Evolutionary conservation across 1,140 invertebrate species (phyloP).

Genomic region (Danaus melanippus): DNA sequence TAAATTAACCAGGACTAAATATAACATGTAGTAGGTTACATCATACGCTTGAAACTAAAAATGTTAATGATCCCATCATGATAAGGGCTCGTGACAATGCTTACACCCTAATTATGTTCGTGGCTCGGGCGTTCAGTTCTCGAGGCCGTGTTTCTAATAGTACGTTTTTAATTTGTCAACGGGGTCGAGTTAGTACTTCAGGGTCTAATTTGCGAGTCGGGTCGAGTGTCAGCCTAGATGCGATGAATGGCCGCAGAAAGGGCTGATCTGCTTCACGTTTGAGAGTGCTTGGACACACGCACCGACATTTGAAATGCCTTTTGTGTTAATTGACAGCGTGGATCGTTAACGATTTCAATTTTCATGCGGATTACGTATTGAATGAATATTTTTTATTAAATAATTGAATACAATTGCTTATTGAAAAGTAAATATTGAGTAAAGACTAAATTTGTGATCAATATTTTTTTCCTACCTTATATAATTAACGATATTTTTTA

Average conservation of each 20-base stretch:
- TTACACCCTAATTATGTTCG: slow-evolving; percentile 21
- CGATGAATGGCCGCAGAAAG: slow-evolving; percentile 20
- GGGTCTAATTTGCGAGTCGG: slow-evolving; percentile 19
- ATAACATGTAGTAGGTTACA: too few relatives aligned
- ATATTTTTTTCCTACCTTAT: too few relatives aligned
- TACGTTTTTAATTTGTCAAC: slow-evolving; percentile 25
- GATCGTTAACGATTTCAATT: too few relatives aligned
- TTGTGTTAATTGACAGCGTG: too few relatives aligned
- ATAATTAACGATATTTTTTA: too few relatives aligned
- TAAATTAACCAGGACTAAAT: too few relatives aligned
- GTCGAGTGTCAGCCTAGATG: slow-evolving; percentile 22
- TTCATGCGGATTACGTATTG: too few relatives aligned
- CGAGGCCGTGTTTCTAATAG: slow-evolving; percentile 22
- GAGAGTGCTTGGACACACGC: slow-evolving; percentile 8
- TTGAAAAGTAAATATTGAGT: too few relatives aligned
- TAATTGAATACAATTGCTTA: too few relatives aligned
- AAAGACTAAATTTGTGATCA: too few relatives aligned
- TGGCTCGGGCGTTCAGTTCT: slow-evolving; percentile 10
- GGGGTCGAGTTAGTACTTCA: slow-evolving; percentile 19
- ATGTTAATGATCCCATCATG: slow-evolving; percentile 13
- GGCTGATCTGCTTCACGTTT: slow-evolving; percentile 10
- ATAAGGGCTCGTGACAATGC: slow-evolving; percentile 15
- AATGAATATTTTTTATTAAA: too few relatives aligned
- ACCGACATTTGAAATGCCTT: too few relatives aligned
- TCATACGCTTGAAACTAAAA: slow-evolving; percentile 4